Evolutionary conservation across 2,113 vertebrate species (phyloP).

Genomic region (Glareola pratincola): DNA sequence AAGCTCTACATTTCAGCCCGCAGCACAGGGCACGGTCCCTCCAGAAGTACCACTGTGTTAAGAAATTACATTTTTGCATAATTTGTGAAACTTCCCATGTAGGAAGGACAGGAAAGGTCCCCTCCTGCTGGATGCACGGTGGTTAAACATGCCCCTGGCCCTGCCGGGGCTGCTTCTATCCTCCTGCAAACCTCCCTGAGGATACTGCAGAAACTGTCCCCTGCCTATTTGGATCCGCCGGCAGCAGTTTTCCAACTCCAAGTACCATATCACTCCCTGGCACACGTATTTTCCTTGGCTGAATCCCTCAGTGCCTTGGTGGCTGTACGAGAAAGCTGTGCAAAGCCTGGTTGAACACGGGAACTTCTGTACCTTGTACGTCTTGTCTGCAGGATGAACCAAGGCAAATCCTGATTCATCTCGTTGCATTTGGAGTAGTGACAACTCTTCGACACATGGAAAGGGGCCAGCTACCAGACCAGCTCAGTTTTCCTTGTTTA

Average conservation of each 20-base stretch:
- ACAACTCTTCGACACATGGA: constrained; percentile 32
- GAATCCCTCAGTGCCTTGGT: background rate
- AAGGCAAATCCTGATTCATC: background rate
- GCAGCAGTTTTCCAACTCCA: background rate
- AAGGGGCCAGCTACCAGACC: constrained; percentile 60
- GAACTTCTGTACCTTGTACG: background rate
- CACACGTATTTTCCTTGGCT: background rate
- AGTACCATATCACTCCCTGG: constrained; percentile 5
- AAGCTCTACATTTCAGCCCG: background rate
- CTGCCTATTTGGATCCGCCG: background rate
- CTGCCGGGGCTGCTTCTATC: accelerated
- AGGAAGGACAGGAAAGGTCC: background rate
- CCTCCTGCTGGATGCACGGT: background rate
- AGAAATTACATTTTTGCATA: background rate
- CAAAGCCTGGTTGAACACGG: constrained; percentile 7
- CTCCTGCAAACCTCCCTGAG: background rate
- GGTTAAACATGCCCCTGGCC: background rate
- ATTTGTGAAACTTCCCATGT: background rate
- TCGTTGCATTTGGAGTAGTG: constrained; percentile 9
- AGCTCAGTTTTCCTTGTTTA: constrained; percentile 64
- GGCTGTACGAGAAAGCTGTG: background rate
- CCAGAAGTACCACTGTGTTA: background rate
- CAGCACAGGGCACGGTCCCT: background rate
- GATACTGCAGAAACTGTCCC: background rate
- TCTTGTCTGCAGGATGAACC: constrained; percentile 19